Percentiles rank a stretch among this genome's conserved stretches.
These are phyloP conservation scores for Harlomillsia oculata DNA, from an alignment of 1,140 invertebrate genomes.

Conservation along the genomic window DNA sequence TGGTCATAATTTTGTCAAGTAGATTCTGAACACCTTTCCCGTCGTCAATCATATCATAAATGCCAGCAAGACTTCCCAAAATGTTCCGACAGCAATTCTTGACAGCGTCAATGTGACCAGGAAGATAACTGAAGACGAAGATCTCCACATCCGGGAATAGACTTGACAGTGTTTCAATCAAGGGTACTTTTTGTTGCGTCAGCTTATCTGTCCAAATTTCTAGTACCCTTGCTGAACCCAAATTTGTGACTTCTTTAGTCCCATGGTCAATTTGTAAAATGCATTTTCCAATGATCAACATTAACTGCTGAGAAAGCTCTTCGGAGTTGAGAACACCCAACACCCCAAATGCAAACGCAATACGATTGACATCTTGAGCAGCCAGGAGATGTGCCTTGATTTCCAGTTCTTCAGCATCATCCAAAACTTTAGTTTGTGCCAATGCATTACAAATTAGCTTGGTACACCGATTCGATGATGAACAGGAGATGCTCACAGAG, in stretches of 20 bases:
- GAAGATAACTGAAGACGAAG: slow-evolving; percentile 27
- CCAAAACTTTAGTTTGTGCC: too few relatives aligned
- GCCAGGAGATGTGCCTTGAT: neutral
- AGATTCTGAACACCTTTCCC: neutral
- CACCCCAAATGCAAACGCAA: slow-evolving; percentile 8
- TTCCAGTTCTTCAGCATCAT: too few relatives aligned
- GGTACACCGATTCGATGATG: too few relatives aligned
- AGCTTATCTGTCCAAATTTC: slow-evolving; percentile 28
- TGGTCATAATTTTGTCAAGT: slow-evolving; percentile 9
- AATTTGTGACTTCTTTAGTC: slow-evolving; percentile 28
- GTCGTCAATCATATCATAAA: neutral
- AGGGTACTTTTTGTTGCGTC: neutral
- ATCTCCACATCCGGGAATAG: slow-evolving; percentile 30
- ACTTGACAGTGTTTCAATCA: neutral
- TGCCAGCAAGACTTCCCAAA: neutral
- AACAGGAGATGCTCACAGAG: too few relatives aligned
- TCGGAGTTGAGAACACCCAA: too few relatives aligned
- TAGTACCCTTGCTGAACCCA: slow-evolving; percentile 21
- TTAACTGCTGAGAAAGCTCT: too few relatives aligned
- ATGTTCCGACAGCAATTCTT: slow-evolving; percentile 30
- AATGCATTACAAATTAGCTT: too few relatives aligned
- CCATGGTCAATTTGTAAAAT: too few relatives aligned
- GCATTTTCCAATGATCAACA: too few relatives aligned
- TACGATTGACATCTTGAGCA: neutral
- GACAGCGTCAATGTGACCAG: slow-evolving; percentile 32